phyloP scores from a whole-genome alignment of 92 coral and sea anemone genomes.

The Micromussa lordhowensis region DNA sequence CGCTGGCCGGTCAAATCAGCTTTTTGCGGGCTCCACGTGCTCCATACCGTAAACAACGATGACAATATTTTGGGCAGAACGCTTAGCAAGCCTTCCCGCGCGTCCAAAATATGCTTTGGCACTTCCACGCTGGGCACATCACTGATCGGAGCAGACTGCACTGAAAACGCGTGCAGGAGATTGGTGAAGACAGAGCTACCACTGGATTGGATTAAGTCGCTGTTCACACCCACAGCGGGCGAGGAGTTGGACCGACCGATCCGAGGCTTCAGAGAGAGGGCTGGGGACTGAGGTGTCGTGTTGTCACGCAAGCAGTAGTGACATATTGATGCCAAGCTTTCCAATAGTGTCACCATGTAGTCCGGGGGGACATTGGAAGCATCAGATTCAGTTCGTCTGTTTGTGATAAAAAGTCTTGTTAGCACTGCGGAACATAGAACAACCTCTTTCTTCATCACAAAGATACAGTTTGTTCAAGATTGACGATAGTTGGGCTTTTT shows the following conservation, averaged over 20 bases:
- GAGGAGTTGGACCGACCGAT: conserved; percentile 73
- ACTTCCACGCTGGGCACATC: conserved; percentile 76
- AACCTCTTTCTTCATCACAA: background rate
- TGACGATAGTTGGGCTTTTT: too few relatives aligned
- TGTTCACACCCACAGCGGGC: conserved; percentile 30
- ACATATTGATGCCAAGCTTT: conserved; percentile 85
- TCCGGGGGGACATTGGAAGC: conserved; percentile 85
- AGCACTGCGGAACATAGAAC: background rate
- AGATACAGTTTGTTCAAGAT: too few relatives aligned
- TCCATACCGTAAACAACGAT: conserved; percentile 88
- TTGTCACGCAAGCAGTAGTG: conserved; percentile 91
- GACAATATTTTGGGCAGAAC: conserved; percentile 85
- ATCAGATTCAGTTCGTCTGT: conserved; percentile 28
- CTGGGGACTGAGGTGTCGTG: conserved; percentile 85
- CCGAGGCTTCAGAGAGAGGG: conserved; percentile 92
- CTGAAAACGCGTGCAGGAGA: conserved; percentile 95
- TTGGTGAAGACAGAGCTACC: conserved; percentile 87
- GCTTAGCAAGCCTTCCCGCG: conserved; percentile 91
- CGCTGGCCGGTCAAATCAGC: conserved; percentile 73
- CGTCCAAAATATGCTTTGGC: conserved; percentile 88
- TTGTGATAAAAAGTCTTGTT: background rate
- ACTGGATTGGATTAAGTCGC: conserved; percentile 68
- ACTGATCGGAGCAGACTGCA: conserved; percentile 79
- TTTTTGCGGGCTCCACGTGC: conserved; percentile 84
- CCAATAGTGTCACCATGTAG: conserved; percentile 83